Base-by-base conservation (phyloP, 1,140 invertebrate genomes). In the Palaemon carinicauda region DNA sequence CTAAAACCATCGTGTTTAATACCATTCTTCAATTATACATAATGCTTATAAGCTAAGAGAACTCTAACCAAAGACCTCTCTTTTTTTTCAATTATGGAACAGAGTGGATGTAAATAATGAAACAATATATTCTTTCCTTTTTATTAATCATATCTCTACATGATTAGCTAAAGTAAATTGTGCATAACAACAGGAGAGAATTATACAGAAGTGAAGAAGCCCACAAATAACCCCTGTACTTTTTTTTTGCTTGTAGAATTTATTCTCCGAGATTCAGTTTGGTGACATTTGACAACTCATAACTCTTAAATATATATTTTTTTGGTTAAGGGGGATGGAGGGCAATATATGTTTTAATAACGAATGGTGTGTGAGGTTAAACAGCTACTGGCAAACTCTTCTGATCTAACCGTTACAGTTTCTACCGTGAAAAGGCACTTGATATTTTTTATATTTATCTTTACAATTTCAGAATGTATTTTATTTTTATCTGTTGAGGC, bases 161-260 rank as follows among this genome's bases (percentile, higher is more conserved):
- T 87, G 85, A 81, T 87, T 77, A 82, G 73, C 85, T 87, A 87
- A 81, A 87, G 85, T 87, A 87, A 82, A 82, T 87, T 87, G 85
- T 87, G 85, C 85, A 87, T 87, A 87, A 87, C 85, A 86, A 86
- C 84, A 86, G 84, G 82, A 79, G 80, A 86, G 73, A 82, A 87
- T 81, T 82, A 81, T 81, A 87, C 79, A 77, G 79, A 81, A 87
- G 85, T 87, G 79, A 75, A 81, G 73, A 87, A 77, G 79, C 85
- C 85, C 79, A 82, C 52, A 82, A 29, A 75, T 80, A 41, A 41
- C 77, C 77, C 65, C 80, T 50, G 5, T 73, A 14, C 12, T 29
- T 17, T 51, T 53, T 21, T 27, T 27, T 24, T 21, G n/a, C 52
- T 14, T 53, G 12, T 78, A 69, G 41, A 31, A 31, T 14, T 21